Percentiles rank a stretch among this genome's conserved stretches.
Evolutionary conservation across 2,888 invertebrate genomes (phyloP).

Genomic region (Blastobasis lacticolella): DNA sequence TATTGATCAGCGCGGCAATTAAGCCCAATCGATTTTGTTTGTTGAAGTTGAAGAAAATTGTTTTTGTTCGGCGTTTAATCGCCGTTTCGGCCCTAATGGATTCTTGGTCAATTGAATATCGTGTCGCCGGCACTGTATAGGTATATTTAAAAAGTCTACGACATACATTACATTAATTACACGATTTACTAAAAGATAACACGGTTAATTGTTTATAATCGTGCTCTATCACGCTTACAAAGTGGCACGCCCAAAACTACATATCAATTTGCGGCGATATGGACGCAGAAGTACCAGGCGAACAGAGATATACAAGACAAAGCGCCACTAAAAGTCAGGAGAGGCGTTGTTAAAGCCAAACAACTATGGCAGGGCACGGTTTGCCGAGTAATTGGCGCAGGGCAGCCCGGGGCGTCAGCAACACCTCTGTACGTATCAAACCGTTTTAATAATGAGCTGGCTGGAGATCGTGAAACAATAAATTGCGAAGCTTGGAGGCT

Average conservation of each 20-base stretch:
- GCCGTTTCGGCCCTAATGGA: conserved; percentile 66
- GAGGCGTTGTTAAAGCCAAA: conserved; percentile 56
- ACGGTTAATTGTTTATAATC: too few relatives aligned
- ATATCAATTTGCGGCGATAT: too few relatives aligned
- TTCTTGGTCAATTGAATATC: conserved; percentile 52
- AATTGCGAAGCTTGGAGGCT: conserved; percentile 73
- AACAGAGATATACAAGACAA: conserved; percentile 31
- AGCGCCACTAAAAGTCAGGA: conserved; percentile 47
- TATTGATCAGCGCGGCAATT: conserved; percentile 71
- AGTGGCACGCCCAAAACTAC: too few relatives aligned
- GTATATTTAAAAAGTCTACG: too few relatives aligned
- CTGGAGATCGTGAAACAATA: conserved; percentile 73
- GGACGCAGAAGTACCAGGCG: conserved; percentile 20
- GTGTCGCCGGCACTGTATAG: conserved; percentile 40
- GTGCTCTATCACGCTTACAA: too few relatives aligned
- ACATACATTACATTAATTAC: too few relatives aligned
- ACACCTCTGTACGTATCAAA: conserved; percentile 72
- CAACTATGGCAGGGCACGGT: conserved; percentile 44
- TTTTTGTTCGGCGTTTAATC: conserved; percentile 68
- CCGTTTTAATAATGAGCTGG: conserved; percentile 73
- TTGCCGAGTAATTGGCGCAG: conserved; percentile 63
- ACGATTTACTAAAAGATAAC: too few relatives aligned
- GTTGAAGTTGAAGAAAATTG: conserved; percentile 73
- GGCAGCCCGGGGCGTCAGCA: conserved; percentile 62
- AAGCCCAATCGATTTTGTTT: conserved; percentile 72